phyloP scores from a whole-genome alignment of 2,797 vertebrate genomes.

The Sarcoramphus papa region DNA sequence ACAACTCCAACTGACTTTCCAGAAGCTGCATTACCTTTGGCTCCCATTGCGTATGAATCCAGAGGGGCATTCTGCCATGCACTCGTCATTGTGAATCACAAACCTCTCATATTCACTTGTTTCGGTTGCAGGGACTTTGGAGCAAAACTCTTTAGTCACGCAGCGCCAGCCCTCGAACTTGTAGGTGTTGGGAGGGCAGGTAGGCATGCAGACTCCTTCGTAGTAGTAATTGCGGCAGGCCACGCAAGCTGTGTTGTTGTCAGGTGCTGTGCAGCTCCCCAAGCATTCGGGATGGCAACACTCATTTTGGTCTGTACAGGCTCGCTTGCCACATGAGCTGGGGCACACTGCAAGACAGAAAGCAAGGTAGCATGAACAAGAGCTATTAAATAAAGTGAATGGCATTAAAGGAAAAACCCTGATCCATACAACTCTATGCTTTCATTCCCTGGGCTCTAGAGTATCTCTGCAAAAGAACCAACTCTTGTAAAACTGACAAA shows the following conservation, averaged over 20 bases:
- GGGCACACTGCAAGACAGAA: constrained; percentile 85
- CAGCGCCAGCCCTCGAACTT: constrained; percentile 97
- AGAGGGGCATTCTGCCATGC: constrained; percentile 90
- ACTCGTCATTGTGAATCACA: constrained; percentile 92
- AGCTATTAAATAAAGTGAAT: not conserved
- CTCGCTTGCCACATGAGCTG: constrained; percentile 81
- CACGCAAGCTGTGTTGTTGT: constrained; percentile 86
- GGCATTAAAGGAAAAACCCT: not conserved
- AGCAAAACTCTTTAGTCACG: constrained; percentile 88
- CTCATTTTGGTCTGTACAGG: constrained; percentile 85
- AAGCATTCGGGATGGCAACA: constrained; percentile 95
- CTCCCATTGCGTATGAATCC: constrained; percentile 90
- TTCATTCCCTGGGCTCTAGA: not conserved
- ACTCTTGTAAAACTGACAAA: not conserved
- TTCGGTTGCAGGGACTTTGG: constrained; percentile 79
- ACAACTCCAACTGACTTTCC: rapidly evolving
- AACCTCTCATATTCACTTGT: constrained; percentile 80
- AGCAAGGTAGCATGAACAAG: not conserved
- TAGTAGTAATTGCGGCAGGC: constrained; percentile 92
- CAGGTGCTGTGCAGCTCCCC: constrained; percentile 85
- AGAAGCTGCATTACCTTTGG: constrained; percentile 78
- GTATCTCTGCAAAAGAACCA: not conserved
- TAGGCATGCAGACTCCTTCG: constrained; percentile 83
- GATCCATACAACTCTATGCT: rapidly evolving
- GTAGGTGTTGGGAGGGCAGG: constrained; percentile 89